Evolutionary conservation across 2,113 vertebrate genomes (phyloP).

Genomic region (Silurus glanis): DNA sequence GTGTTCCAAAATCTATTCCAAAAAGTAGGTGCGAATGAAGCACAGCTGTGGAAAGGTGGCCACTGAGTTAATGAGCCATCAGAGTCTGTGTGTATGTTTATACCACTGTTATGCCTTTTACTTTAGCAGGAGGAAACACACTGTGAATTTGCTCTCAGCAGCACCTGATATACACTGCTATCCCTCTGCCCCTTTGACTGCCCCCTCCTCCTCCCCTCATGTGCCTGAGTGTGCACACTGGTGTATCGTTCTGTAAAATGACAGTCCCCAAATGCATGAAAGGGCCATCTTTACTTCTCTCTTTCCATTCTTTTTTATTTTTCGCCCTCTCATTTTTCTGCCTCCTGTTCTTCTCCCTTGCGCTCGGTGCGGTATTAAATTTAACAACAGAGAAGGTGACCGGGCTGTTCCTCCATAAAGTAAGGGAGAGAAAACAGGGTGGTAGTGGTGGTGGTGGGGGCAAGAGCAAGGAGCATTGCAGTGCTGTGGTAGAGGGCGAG

Average conservation of each 20-base stretch:
- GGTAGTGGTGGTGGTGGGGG: background rate
- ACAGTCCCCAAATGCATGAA: constrained; percentile 58
- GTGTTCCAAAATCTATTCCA: background rate
- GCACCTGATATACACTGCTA: constrained; percentile 18
- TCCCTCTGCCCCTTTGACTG: no score
- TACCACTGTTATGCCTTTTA: constrained; percentile 49
- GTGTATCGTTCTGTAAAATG: constrained; percentile 58
- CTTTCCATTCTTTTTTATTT: constrained; percentile 36
- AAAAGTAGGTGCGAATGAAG: constrained; percentile 50
- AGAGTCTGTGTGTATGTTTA: constrained; percentile 50
- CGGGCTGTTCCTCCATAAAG: constrained; percentile 75
- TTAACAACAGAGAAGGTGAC: constrained; percentile 78
- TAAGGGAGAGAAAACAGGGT: constrained; percentile 36
- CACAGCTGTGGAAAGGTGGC: constrained; percentile 67
- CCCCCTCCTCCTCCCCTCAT: background rate
- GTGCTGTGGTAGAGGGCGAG: constrained; percentile 48
- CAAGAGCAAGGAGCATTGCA: constrained; percentile 44
- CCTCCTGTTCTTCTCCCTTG: constrained; percentile 2
- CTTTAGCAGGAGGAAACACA: constrained; percentile 48
- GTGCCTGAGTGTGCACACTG: constrained; percentile 26
- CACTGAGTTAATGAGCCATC: constrained; percentile 70
- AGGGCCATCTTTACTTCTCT: constrained; percentile 57
- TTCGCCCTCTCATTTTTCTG: constrained; percentile 21
- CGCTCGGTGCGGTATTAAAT: constrained; percentile 71
- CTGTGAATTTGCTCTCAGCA: constrained; percentile 50